Base-by-base conservation (phyloP, 2,888 invertebrate species). In the Icerya purchasi region DNA sequence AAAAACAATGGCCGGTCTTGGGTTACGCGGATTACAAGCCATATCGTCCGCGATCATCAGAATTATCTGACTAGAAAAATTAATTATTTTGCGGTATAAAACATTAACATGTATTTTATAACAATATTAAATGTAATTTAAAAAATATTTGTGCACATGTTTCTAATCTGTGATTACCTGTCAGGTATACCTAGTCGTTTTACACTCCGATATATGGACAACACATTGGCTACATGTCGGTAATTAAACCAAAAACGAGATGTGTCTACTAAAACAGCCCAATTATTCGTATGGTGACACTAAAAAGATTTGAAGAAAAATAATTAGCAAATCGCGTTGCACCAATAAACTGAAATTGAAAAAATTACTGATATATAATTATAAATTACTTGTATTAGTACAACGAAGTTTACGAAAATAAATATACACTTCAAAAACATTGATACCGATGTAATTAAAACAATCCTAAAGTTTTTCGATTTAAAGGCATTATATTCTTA, bases 171-270 rank as follows among this genome's bases (percentile, higher is more conserved):
- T 49, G 50, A 58, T 61, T 63, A 77, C 77, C 77, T 78, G 71
- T 98, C 97, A 0, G 97, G 97, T 66, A 98, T 97, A n/a, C 98
- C 98, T 2, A 99, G 76, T 19, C 97, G 78, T 73, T 98, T 99
- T 0, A 99, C 94, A 70, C 94, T 94, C 14, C 96, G 81, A 71
- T 99, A 99, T 63, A 98, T 91, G 0, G 97, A 98, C 20, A 99
- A 73, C 0, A 97, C 97, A 72, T 99, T 99, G 2, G 98, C 96
- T 25, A 97, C 94, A 80, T 99, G 98, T 3, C 98, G 81, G 72
- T 99, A 99, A 72, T 99, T 99, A 70, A 98, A 98, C 98, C 98
- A 99, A 73, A 98, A 99, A 60, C 97, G 76, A 1, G 96, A 97
- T 0, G 97, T 97, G 72, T 97, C 97, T 0, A 99, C 97, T 59